Evolutionary conservation across 2,888 invertebrate species (phyloP), one percentile per base, ranked within the genome.

Genomic region (Opisthograptis luteolata): DNA sequence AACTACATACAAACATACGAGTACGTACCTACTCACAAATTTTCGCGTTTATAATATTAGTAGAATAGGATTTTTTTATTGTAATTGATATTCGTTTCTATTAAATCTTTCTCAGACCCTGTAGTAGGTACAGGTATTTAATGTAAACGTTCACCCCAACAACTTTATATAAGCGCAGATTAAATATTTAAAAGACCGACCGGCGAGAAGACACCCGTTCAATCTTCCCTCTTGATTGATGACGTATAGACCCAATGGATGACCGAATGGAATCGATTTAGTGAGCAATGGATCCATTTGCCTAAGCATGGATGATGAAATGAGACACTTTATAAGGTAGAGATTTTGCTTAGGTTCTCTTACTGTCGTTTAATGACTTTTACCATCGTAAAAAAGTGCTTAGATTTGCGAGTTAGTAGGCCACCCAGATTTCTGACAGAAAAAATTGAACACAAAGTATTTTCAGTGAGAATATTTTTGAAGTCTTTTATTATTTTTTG

Each of bases 161-260:
- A 47, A 30, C 47, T 55, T 55, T 50, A 48, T 58, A 54, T 57
- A 50, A 58, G 50, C 35, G 5, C 41, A 42, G 41, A 46, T 52
- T 34, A 58, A 58, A 55, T 49, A 55, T 50, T 54, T 41, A 58
- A 54, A 51, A 30, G 48, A 56, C 55, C 40, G 53, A 60, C 59
- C 49, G 51, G 34, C 36, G 52, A 55, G 64, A 66, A 70, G 74
- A 75, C 68, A 74, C 70, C 64, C 79, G 76, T 73, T 84, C 82
- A 79, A 81, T 84, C 84, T 79, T 65, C 50, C 63, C 62, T 67
- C 60, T 85, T 87, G 88, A 88, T 88, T 87, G 88, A 88, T 87
- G 85, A 83, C 75, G 77, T 69, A 67, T 67, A 76, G 50, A 51
- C 50, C 50, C 84, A 85, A 86, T 78, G 79, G 76, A 50, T 50